A percentile compares a stretch with the other conserved stretches of the same genome.
phyloP scores from a whole-genome alignment of 2,888 invertebrate species.

The Theretra japonica region DNA sequence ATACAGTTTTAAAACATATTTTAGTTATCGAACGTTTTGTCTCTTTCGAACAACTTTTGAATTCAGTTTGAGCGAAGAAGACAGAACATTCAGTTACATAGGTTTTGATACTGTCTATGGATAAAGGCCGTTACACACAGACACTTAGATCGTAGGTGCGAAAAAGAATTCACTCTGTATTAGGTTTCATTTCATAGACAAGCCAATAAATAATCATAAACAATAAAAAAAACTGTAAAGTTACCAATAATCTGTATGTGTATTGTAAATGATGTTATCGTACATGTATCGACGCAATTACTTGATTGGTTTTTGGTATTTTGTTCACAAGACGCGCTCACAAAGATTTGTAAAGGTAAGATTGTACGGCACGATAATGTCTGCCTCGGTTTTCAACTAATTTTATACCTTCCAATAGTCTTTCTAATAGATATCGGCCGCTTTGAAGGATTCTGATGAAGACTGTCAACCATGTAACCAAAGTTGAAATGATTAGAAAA shows the following conservation, averaged over 20 bases:
- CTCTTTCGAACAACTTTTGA: no score
- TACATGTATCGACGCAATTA: conserved; percentile 61
- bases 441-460: conserved; percentile 3
- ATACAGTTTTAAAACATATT: no score
- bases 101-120: no score
- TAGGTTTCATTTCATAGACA: no score
- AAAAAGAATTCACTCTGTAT: no score
- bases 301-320: conserved; percentile 80
- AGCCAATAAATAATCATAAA: no score
- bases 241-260: no score
- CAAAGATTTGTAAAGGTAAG: conserved; percentile 18
- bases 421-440: conserved; percentile 20
- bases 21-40: no score
- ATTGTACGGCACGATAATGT: conserved; percentile 19
- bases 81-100: no score
- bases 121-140: no score
- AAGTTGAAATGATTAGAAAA: neutral
- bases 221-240: neutral
- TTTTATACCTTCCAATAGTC: conserved; percentile 35
- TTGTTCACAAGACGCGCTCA: conserved; percentile 53
- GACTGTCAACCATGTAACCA: neutral
- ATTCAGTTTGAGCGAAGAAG: no score
- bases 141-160: no score
- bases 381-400: conserved; percentile 36
- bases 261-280: neutral